Evolutionary conservation across 2,113 vertebrate genomes (phyloP), one percentile per base, ranked within the genome.

Genomic region (Tyto alba): DNA sequence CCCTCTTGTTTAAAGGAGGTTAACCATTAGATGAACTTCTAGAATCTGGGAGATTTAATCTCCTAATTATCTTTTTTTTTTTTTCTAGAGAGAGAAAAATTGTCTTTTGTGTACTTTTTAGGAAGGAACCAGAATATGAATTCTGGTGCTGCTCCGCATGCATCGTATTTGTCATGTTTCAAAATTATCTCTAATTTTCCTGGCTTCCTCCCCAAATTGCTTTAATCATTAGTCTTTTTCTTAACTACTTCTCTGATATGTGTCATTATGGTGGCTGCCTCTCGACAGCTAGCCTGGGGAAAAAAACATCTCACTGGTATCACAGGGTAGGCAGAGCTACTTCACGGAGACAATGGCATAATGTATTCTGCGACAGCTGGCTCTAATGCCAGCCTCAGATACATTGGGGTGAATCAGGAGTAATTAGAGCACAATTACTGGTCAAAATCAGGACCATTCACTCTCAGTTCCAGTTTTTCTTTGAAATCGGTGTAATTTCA

Each of bases 391-490:
- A 76, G 59, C 72, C 63, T 86, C 34, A 60, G 60, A 81, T 68
- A 72, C 64, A 75, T 43, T 52, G 81, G 83, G 80, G 92, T 92
- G 89, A 87, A 50, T 94, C 86, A 89, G 86, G 77, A 93, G 57
- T 85, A 96, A 94, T 92, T 94, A 87, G 52, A 77, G 40, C 56
- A 89, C 79, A 87, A 85, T 94, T 87, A 81, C 60, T 83, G 93
- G 88, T 72, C 90, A 86, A 88, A 97, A 96, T 94, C 86, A 92
- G 52, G 68, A 59, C 68, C 68, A 85, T 94, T 96, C 93, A 86
- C 72, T 95, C 72, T 55, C 52, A 55, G 26, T 66, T 66, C 60
- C 50, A 75, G 50, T 79, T 79, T 89, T 78, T 82, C 90, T 92
- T 93, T 81, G 48, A 93, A 93, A 86, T 56, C 1, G 11, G 59